Conservation (phyloP, 1,140 invertebrate species). For the Melipona quadrifasciata region DNA sequence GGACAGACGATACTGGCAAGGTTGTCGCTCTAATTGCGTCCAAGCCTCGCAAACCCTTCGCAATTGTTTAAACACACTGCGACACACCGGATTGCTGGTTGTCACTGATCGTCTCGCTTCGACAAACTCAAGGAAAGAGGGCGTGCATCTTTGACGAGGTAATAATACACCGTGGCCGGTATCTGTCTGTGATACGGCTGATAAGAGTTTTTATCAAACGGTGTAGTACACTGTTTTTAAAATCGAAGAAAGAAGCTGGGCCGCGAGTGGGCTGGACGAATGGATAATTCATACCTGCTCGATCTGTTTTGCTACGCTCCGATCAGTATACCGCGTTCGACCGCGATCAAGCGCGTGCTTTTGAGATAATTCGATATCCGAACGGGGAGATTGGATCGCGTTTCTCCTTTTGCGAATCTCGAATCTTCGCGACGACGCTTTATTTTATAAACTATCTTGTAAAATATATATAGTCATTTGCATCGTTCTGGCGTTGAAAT, state of each 20-base stretch:
- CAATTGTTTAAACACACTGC: too few species aligned
- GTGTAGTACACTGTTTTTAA: not conserved
- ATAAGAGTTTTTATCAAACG: not conserved
- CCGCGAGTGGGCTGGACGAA: conserved; percentile 28
- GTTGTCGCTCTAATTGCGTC: too few species aligned
- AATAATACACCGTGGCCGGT: not conserved
- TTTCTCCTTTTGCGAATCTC: not conserved
- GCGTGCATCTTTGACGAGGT: not conserved
- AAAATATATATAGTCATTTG: too few species aligned
- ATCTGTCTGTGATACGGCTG: not conserved
- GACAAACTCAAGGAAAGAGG: not conserved
- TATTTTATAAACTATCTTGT: too few species aligned
- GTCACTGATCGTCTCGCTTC: conserved; percentile 50
- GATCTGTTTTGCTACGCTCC: conserved; percentile 17
- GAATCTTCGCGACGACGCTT: too few species aligned
- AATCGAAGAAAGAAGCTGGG: conserved; percentile 15
- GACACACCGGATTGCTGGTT: not conserved
- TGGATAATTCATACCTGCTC: conserved; percentile 42
- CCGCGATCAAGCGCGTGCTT: not conserved
- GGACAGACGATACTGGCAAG: too few species aligned
- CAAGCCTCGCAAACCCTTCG: too few species aligned
- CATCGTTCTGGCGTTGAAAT: not conserved
- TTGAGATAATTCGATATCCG: not conserved
- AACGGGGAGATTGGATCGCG: not conserved
- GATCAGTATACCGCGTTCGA: conserved; percentile 5